Evolutionary conservation across 2,113 vertebrate species (phyloP).

Genomic region (Saccopteryx bilineata): DNA sequence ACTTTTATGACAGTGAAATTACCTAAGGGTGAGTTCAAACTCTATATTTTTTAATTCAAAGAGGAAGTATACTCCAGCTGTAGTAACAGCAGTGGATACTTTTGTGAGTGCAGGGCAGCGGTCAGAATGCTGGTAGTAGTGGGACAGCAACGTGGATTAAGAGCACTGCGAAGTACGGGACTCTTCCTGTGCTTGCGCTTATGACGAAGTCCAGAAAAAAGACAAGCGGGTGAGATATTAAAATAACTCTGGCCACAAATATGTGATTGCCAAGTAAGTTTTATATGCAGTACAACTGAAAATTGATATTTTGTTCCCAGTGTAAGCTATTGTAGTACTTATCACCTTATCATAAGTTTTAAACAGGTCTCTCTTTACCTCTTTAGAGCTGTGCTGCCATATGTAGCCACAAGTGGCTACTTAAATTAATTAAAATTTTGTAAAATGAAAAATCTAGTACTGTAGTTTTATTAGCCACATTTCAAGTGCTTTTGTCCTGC

Average conservation of each 20-base stretch:
- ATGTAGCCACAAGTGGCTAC: not conserved
- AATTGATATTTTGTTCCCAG: not conserved
- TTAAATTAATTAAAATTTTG: constrained; percentile 14
- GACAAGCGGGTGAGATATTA: not conserved
- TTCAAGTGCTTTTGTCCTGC: not conserved
- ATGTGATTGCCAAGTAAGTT: not conserved
- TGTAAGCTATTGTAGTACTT: not conserved
- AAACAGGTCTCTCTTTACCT: not conserved
- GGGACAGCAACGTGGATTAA: not conserved
- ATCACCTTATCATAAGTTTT: not conserved
- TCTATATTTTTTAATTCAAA: not conserved
- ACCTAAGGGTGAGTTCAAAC: not conserved
- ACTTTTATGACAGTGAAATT: not conserved
- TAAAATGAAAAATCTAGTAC: not conserved
- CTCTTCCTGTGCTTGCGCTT: not conserved
- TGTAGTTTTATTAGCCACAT: not conserved
- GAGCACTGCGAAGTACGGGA: not conserved
- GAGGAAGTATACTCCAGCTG: not conserved
- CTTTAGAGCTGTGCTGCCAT: not conserved
- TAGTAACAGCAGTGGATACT: not conserved
- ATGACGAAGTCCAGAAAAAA: not conserved
- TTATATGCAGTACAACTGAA: constrained; percentile 18
- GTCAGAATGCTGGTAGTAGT: not conserved
- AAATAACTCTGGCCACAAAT: not conserved
- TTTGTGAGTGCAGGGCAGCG: not conserved